Conservation (phyloP, 2,888 invertebrate genomes). For the Gastracanthus pulcherrimus region DNA sequence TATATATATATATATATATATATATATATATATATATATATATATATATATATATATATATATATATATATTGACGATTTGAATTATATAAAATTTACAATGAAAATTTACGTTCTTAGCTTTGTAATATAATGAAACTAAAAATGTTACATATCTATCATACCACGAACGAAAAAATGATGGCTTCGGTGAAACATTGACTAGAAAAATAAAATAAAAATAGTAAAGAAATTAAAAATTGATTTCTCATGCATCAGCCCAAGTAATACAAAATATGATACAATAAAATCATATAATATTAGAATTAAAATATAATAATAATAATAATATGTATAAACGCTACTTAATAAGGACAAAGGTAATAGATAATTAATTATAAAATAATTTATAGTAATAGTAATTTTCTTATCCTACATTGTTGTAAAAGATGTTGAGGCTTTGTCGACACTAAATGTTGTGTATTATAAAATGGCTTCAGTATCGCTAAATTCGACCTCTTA, state of each 20-base stretch:
- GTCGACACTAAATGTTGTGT: constrained; percentile 14
- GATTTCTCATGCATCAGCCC: constrained; percentile 24
- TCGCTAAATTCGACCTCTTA: constrained; percentile 15
- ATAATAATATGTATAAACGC: constrained; percentile 5
- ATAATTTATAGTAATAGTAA: constrained; percentile 26
- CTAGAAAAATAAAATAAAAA: constrained; percentile 63
- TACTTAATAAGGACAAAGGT: constrained; percentile 18
- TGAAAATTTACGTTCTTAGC: constrained; percentile 42
- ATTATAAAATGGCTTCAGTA: constrained; percentile 38
- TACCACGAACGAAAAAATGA: constrained; percentile 43
- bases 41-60: constrained; percentile 6
- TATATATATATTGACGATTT: constrained; percentile 21
- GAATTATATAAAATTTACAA: constrained; percentile 60
- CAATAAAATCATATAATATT: constrained; percentile 34
- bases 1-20: constrained; percentile 14
- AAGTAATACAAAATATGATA: constrained; percentile 38
- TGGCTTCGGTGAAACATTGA: constrained; percentile 66
- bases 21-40: constrained; percentile 40
- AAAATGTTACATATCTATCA: constrained; percentile 45
- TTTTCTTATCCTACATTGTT: constrained; percentile 34
- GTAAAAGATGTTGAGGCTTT: constrained; percentile 24
- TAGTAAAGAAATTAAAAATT: constrained; percentile 36
- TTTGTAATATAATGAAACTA: constrained; percentile 36
- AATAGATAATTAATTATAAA: constrained; percentile 34
- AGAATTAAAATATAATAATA: constrained; percentile 27